Evolutionary conservation across 2,888 invertebrate species (phyloP).

Genomic region (Orchesellides sinensis): DNA sequence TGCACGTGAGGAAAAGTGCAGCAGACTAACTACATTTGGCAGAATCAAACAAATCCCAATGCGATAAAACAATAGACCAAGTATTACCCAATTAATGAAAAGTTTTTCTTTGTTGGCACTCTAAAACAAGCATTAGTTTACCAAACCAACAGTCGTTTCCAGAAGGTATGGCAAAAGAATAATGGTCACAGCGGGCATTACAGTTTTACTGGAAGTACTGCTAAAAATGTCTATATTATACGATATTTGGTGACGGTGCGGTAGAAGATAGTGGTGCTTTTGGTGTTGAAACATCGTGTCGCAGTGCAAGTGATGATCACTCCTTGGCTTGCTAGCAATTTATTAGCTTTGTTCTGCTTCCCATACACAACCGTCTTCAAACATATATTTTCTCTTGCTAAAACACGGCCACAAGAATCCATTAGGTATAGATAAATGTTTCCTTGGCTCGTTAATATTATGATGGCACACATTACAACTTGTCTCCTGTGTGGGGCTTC

Average conservation of each 20-base stretch:
- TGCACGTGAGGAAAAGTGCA: background rate
- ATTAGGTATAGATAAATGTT: conserved; percentile 49
- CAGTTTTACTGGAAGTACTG: too few relatives aligned
- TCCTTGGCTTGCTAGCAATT: conserved; percentile 22
- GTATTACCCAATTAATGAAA: too few relatives aligned
- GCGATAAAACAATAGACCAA: too few relatives aligned
- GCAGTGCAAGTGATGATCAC: conserved; percentile 22
- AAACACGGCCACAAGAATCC: conserved; percentile 49
- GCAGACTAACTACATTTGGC: too few relatives aligned
- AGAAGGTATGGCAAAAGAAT: conserved; percentile 6
- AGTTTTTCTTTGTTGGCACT: too few relatives aligned
- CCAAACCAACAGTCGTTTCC: conserved; percentile 2
- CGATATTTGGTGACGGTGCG: too few relatives aligned
- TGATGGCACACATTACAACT: background rate
- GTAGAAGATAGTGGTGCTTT: too few relatives aligned
- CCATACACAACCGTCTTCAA: background rate
- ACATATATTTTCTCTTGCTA: background rate
- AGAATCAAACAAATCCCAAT: too few relatives aligned
- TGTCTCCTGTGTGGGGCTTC: too few relatives aligned
- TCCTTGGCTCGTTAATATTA: conserved; percentile 35
- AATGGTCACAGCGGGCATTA: too few relatives aligned
- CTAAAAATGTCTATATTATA: too few relatives aligned
- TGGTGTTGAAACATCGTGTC: conserved; percentile 25
- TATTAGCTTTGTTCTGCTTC: conserved; percentile 42
- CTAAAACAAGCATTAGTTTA: too few relatives aligned